These are phyloP conservation scores for Uropetala carovei DNA, from an alignment of 2,888 invertebrate species.

Conservation along the genomic window DNA sequence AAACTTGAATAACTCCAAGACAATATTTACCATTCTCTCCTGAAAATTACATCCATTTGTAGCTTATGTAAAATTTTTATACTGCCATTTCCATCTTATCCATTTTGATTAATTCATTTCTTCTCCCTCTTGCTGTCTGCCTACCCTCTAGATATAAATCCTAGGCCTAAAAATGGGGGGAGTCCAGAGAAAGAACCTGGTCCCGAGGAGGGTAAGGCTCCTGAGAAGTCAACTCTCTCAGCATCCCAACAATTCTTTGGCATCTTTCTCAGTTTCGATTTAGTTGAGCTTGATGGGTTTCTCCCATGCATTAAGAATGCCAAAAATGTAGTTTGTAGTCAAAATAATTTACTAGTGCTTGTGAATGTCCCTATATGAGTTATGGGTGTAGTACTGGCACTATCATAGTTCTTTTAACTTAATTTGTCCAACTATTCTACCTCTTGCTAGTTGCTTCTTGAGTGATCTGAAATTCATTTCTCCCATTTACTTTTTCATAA, in stretches of 20 bases:
- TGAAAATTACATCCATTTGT: not conserved
- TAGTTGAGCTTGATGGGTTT: constrained; percentile 58
- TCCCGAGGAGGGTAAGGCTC: constrained; percentile 60
- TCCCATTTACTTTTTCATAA: constrained; percentile 54
- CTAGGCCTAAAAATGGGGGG: constrained; percentile 47
- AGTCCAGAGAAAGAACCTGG: constrained; percentile 50
- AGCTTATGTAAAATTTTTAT: not conserved
- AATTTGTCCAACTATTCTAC: not conserved
- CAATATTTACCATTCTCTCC: not conserved
- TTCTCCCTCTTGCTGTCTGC: constrained; percentile 53
- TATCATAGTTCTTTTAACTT: constrained; percentile 16
- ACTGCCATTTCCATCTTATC: constrained; percentile 47
- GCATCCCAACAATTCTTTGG: constrained; percentile 26
- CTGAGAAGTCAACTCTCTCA: constrained; percentile 51
- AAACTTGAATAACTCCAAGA: not conserved
- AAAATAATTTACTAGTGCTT: constrained; percentile 35
- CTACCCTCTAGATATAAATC: constrained; percentile 62
- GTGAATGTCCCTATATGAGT: constrained; percentile 56
- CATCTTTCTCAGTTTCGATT: constrained; percentile 29
- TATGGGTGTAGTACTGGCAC: constrained; percentile 39
- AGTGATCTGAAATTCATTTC: constrained; percentile 35
- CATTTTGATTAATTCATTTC: constrained; percentile 53
- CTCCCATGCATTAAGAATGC: constrained; percentile 41
- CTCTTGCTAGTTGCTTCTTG: not conserved
- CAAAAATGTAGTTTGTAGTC: constrained; percentile 29